A percentile compares a stretch with the other conserved stretches of the same genome.
phyloP scores from a whole-genome alignment of 2,113 vertebrate genomes.

The Psammodynastes pulverulentus region DNA sequence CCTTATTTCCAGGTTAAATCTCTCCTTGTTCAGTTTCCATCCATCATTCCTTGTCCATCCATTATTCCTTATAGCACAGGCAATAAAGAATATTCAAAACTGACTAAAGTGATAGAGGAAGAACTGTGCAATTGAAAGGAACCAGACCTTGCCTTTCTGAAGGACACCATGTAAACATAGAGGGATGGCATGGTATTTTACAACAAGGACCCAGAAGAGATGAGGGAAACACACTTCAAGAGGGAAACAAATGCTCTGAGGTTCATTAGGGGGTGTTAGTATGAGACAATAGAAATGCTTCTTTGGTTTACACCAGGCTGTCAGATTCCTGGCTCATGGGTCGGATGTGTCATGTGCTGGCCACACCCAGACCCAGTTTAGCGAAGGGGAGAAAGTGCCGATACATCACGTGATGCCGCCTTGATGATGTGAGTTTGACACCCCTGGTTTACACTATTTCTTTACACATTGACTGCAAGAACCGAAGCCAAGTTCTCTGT shows the following conservation, averaged over 20 bases:
- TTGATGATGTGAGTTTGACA: too few species aligned
- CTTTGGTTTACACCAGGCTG: background rate
- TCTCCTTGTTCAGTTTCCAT: too few species aligned
- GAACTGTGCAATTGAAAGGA: background rate
- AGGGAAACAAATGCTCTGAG: background rate
- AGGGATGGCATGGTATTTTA: background rate
- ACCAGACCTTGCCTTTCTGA: background rate
- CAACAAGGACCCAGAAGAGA: background rate
- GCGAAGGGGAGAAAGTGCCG: too few species aligned
- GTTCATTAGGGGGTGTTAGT: background rate
- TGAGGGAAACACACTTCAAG: background rate
- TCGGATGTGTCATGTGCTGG: too few species aligned
- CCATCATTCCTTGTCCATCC: too few species aligned
- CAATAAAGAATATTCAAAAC: background rate
- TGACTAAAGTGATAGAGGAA: background rate
- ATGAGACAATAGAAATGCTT: background rate
- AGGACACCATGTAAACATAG: background rate
- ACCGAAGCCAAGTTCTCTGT: background rate
- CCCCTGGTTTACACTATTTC: background rate
- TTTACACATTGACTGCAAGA: background rate
- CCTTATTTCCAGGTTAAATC: too few species aligned
- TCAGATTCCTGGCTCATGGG: too few species aligned
- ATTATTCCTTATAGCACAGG: background rate
- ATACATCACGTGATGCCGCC: too few species aligned
- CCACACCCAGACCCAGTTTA: too few species aligned